These are phyloP conservation scores for Halesus radiatus DNA, from an alignment of 1,140 invertebrate genomes.

Conservation along the genomic window DNA sequence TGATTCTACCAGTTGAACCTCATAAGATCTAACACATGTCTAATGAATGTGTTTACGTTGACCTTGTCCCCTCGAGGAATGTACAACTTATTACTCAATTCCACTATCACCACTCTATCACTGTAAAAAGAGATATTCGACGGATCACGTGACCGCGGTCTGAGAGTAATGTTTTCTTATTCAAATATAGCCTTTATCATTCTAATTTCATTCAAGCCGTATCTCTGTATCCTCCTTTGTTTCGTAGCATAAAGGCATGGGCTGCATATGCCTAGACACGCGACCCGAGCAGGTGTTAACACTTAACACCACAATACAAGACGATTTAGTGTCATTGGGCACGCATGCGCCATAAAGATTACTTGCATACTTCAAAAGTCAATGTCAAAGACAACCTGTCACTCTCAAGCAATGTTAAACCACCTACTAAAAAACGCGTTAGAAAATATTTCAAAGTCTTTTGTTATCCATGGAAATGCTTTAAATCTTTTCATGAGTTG, in stretches of 20 bases:
- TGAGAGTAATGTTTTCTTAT: slow-evolving; percentile 40
- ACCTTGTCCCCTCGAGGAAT: too few species aligned
- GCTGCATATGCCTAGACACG: slow-evolving; percentile 22
- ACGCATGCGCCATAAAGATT: slow-evolving; percentile 36
- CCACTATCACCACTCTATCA: too few species aligned
- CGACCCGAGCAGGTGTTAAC: slow-evolving; percentile 39
- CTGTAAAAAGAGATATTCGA: neutral
- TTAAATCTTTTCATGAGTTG: too few species aligned
- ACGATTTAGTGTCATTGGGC: slow-evolving; percentile 40
- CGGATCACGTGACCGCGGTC: neutral
- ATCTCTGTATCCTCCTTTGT: slow-evolving; percentile 38
- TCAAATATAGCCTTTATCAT: slow-evolving; percentile 38
- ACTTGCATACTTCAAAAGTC: slow-evolving; percentile 6
- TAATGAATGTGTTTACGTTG: too few species aligned
- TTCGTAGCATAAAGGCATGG: slow-evolving; percentile 8
- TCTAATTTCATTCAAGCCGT: slow-evolving; percentile 37
- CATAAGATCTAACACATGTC: too few species aligned
- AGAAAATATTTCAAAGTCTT: too few species aligned
- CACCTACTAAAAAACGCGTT: too few species aligned
- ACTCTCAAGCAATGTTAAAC: neutral
- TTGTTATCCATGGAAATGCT: too few species aligned
- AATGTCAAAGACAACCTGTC: neutral
- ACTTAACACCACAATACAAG: slow-evolving; percentile 37
- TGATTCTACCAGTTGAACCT: too few species aligned
- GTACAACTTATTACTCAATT: too few species aligned